These are phyloP conservation scores for Xenopus tropicalis DNA, from an alignment of 2,113 vertebrate genomes.

Conservation along the genomic window UCB_Xtro_10.0 CM004445.2:89733001-89733500, in stretches of 20 bases:
- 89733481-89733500: too few species aligned
- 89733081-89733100: too few species aligned
- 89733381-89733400: too few species aligned
- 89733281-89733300: constrained; percentile 22
- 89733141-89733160: constrained; percentile 14
- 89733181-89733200: constrained; percentile 13
- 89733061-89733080: constrained; percentile 3
- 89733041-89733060: background rate
- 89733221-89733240: constrained; percentile 35
- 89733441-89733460: too few species aligned
- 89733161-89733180: constrained; percentile 12
- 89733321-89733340: constrained; percentile 1
- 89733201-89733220: constrained; percentile 23
- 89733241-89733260: constrained; percentile 41
- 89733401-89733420: too few species aligned
- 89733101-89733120: background rate
- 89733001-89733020: constrained; percentile 40
- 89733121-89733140: constrained; percentile 6
- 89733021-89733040: constrained; percentile 11
- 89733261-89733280: constrained; percentile 36
- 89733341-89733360: background rate
- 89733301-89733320: background rate
- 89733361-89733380: background rate
- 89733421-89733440: too few species aligned
- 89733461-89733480: too few species aligned